Evolutionary conservation across 2,113 vertebrate species (phyloP).

Genomic region (Leuciscus idus): DNA sequence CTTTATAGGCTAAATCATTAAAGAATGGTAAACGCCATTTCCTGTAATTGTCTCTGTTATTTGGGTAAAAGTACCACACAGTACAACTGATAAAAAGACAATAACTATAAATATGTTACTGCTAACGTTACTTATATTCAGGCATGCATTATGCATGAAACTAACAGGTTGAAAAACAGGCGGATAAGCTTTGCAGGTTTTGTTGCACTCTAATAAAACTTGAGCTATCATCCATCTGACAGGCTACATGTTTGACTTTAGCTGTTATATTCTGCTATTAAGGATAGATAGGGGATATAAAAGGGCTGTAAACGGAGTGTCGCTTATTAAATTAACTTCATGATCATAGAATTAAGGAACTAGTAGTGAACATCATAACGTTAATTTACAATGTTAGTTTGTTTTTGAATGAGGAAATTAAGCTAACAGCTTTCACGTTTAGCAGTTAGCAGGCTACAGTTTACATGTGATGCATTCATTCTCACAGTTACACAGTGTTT

Average conservation of each 20-base stretch:
- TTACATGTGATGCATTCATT: neutral
- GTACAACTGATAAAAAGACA: neutral
- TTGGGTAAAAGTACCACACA: neutral
- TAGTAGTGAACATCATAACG: neutral
- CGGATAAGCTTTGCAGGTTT: neutral
- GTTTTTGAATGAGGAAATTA: neutral
- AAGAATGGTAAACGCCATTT: neutral
- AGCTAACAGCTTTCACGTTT: slow-evolving; percentile 5
- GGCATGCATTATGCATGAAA: neutral
- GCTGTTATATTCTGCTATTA: neutral
- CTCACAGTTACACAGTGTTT: neutral
- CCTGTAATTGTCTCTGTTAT: neutral
- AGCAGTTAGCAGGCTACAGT: neutral
- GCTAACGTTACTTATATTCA: too few relatives aligned
- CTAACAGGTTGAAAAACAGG: neutral
- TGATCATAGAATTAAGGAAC: neutral
- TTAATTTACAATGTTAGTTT: neutral
- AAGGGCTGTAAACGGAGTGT: neutral
- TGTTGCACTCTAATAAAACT: neutral
- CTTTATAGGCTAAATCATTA: neutral
- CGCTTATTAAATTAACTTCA: neutral
- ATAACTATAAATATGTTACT: neutral
- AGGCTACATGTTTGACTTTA: slow-evolving; percentile 25
- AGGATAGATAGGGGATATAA: neutral
- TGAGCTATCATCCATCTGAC: neutral